A percentile compares a stretch with the other conserved stretches of the same genome.
Conservation (phyloP, 2,797 vertebrate species). For the Myotis planiceps region DNA sequence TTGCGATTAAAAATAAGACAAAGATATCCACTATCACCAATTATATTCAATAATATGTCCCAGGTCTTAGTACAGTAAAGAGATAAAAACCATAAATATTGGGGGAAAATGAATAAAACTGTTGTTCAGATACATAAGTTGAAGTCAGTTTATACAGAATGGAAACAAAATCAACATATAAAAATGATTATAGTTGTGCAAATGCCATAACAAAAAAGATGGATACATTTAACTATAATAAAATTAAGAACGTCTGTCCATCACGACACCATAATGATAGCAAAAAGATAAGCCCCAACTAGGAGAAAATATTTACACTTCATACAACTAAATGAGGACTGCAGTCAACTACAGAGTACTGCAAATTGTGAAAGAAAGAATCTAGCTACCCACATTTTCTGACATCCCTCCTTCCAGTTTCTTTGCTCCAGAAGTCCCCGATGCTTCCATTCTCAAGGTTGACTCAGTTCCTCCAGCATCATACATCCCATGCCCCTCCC, state of each 20-base stretch:
- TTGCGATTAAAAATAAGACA: slow-evolving; percentile 23
- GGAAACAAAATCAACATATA: background rate
- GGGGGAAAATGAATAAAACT: background rate
- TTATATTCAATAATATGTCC: background rate
- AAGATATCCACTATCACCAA: background rate
- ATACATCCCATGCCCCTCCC: background rate
- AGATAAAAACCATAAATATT: background rate
- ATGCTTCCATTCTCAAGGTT: background rate
- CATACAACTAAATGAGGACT: background rate
- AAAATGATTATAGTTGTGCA: background rate
- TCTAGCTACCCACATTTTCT: background rate
- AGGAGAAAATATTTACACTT: background rate
- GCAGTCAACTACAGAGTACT: background rate
- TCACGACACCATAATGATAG: background rate
- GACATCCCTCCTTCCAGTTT: background rate
- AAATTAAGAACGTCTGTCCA: background rate
- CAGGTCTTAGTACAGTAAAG: background rate
- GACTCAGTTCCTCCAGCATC: background rate
- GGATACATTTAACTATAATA: background rate
- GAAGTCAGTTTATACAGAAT: background rate
- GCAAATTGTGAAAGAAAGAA: background rate
- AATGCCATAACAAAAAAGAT: background rate
- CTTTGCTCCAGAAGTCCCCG: background rate
- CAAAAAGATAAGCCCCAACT: background rate
- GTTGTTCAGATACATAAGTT: background rate